Evolutionary conservation across 2,888 invertebrate genomes (phyloP).

Genomic region (Hartigia nigra): DNA sequence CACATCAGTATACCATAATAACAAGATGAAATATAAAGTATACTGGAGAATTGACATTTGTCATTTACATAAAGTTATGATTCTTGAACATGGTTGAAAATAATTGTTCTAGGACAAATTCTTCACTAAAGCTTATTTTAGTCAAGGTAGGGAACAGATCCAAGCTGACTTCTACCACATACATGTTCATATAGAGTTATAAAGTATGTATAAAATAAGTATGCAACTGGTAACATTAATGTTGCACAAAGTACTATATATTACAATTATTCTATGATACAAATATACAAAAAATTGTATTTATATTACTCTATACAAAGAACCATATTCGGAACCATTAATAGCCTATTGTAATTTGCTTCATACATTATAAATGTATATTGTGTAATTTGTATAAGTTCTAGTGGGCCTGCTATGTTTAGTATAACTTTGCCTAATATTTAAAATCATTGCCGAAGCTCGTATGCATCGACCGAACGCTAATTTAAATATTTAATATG

Average conservation of each 20-base stretch:
- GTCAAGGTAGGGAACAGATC: not conserved
- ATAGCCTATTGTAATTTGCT: not conserved
- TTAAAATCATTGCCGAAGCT: not conserved
- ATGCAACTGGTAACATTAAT: not conserved
- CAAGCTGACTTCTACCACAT: not conserved
- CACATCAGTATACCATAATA: not conserved
- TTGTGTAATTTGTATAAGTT: not conserved
- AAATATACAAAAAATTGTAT: not conserved
- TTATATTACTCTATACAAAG: not conserved
- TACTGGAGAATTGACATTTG: no score
- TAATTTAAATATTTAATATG: not conserved
- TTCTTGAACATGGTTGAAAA: no score
- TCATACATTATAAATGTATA: not conserved
- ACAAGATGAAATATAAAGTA: no score
- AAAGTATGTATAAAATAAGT: not conserved
- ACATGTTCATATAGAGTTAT: not conserved
- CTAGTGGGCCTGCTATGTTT: no score
- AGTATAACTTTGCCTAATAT: not conserved
- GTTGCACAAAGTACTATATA: not conserved
- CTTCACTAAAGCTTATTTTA: not conserved
- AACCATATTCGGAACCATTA: not conserved
- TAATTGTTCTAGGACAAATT: not conserved
- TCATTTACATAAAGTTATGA: no score
- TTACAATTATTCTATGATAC: no score
- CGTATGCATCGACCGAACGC: not conserved